Evolutionary conservation across 2,888 invertebrate genomes (phyloP).

Genomic region (Odontothrips loti): DNA sequence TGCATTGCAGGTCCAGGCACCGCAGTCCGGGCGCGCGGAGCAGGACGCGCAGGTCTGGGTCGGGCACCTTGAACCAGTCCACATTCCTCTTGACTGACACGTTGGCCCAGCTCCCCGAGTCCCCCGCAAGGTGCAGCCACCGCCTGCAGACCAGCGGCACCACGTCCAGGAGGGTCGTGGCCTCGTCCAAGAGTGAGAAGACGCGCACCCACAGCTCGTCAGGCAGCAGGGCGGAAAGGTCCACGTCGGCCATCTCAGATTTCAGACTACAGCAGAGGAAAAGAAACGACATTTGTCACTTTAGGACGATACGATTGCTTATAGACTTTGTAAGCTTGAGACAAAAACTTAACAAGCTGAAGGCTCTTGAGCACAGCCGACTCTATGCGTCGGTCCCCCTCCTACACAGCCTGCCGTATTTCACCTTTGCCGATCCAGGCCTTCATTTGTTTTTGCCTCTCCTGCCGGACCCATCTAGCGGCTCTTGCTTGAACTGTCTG

Average conservation of each 20-base stretch:
- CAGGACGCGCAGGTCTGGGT: slow-evolving; percentile 4
- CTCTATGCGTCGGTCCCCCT: no score
- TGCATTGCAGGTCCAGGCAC: no score
- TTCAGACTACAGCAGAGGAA: background rate
- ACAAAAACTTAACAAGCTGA: no score
- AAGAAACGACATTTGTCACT: background rate
- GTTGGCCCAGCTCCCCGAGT: background rate
- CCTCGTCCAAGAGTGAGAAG: background rate
- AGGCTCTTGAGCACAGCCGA: no score
- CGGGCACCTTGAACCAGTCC: slow-evolving; percentile 1
- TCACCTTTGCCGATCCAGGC: no score
- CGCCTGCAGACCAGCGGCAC: slow-evolving; percentile 11
- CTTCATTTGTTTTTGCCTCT: no score
- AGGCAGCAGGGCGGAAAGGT: slow-evolving; percentile 8
- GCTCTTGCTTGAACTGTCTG: no score
- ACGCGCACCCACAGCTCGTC: slow-evolving; percentile 11
- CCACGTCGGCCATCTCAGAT: background rate
- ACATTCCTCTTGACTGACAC: background rate
- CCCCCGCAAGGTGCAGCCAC: background rate
- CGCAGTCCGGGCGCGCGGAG: background rate
- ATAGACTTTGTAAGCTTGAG: no score
- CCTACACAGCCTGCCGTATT: no score
- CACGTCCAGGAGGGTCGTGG: slow-evolving; percentile 10
- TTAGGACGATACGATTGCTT: background rate
- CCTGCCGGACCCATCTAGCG: no score